Percentiles rank a stretch among this genome's conserved stretches.
Evolutionary conservation across 2,113 vertebrate genomes (phyloP).

Genomic region (Gasterosteus nipponicus): DNA sequence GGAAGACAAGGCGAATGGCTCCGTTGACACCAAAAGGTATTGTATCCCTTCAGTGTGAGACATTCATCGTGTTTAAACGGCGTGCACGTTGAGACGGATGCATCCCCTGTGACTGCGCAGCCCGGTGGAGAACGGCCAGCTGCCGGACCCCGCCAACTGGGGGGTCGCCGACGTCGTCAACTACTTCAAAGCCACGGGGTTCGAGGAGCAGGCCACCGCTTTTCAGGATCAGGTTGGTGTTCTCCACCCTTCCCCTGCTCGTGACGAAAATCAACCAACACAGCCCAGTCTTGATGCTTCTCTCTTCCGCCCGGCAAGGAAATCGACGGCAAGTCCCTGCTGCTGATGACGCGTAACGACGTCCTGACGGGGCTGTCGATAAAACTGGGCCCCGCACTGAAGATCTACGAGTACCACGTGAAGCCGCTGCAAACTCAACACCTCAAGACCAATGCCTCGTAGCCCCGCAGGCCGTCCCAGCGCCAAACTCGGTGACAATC

Average conservation of each 20-base stretch:
- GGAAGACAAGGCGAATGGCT: constrained; percentile 97
- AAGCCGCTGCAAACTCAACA: constrained; percentile 97
- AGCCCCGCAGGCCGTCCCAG: constrained; percentile 66
- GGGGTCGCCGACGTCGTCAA: constrained; percentile 94
- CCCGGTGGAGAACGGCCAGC: constrained; percentile 89
- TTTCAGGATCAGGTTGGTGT: constrained; percentile 95
- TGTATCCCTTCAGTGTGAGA: constrained; percentile 1
- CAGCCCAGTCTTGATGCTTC: constrained; percentile 25
- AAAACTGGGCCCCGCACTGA: constrained; percentile 97
- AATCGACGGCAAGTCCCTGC: constrained; percentile 98
- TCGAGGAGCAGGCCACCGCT: constrained; percentile 94
- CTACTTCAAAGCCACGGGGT: constrained; percentile 96
- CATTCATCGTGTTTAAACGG: not conserved
- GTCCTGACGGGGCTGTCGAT: constrained; percentile 98
- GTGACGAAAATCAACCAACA: not conserved
- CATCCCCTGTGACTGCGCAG: constrained; percentile 46
- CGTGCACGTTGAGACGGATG: not conserved
- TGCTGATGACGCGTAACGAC: constrained; percentile 98
- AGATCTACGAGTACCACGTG: constrained; percentile 99
- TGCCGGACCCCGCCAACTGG: constrained; percentile 94
- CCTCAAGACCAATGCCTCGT: constrained; percentile 91
- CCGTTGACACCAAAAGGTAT: constrained; percentile 93
- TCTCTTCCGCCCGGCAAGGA: constrained; percentile 82
- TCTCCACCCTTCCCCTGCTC: not conserved
- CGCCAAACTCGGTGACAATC: constrained; percentile 78